Evolutionary conservation across 2,888 invertebrate species (phyloP), one percentile per base, ranked within the genome.

Genomic region (Oscheius sp.): DNA sequence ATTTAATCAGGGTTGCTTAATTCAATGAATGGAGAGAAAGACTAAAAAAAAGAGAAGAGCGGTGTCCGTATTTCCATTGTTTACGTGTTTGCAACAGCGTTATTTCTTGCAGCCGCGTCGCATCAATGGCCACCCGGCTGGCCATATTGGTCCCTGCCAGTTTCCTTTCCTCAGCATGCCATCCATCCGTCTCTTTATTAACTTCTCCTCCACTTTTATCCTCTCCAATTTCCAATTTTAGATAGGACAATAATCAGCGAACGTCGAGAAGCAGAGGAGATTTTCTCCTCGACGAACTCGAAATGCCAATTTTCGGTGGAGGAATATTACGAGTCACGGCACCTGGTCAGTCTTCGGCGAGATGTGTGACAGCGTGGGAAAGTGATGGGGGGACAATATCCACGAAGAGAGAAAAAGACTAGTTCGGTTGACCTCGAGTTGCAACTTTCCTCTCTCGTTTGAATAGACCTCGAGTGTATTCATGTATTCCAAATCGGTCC

Each of bases 401-500:
- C 13, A 53, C 21, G 25, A 25, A 55, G 55, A 55, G 16, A 55
- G 27, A 27, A 35, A n/a, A 27, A 58, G 58, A 23, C n/a, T 3
- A 18, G 13, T 35, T 35, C 21, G 21, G 55, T 16, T 13, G 25
- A 55, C 23, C 25, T 55, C 23, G 55, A 35, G 35, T 35, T 35
- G 55, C 55, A 21, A 55, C 55, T 55, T 25, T 35, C 35, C 35
- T 6, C 6, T 23, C 55, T 55, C 55, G 23, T 23, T 23, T 61
- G 43, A 61, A 61, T 61, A 61, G 61, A 41, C 61, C 55, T 25
- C n/a, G 49, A 18, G 25, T 61, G 43, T 61, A 46, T 66, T 27
- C 66, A 66, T 66, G 52, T 66, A 66, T 66, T 66, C 66, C 66
- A 52, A 66, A 66, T 66, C 66, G 66, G 66, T 46, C 66, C 52